These are phyloP conservation scores for Danaus chrysippus DNA, from an alignment of 2,888 invertebrate species.

Conservation along the genomic window DNA sequence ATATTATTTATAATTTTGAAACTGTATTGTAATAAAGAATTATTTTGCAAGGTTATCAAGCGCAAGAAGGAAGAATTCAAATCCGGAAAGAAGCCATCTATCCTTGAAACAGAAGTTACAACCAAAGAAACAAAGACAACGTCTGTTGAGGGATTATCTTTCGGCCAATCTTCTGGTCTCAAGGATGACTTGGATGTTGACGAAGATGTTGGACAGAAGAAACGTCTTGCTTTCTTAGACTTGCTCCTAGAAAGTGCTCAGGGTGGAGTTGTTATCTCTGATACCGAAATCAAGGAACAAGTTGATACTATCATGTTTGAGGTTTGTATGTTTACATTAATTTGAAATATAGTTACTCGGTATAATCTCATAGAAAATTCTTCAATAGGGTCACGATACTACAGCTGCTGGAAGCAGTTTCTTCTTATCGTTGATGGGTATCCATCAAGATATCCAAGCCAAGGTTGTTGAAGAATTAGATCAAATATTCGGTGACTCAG, in stretches of 20 bases:
- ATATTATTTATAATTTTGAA: background rate
- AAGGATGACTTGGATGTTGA: slow-evolving; percentile 91
- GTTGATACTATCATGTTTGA: slow-evolving; percentile 93
- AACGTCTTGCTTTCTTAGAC: slow-evolving; percentile 92
- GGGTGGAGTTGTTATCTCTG: slow-evolving; percentile 84
- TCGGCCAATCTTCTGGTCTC: slow-evolving; percentile 84
- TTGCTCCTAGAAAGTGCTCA: slow-evolving; percentile 88
- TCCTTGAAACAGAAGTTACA: slow-evolving; percentile 45
- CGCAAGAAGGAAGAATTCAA: slow-evolving; percentile 87
- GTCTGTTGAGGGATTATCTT: slow-evolving; percentile 83
- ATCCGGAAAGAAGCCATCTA: slow-evolving; percentile 77
- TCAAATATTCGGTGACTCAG: slow-evolving; percentile 86
- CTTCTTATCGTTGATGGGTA: slow-evolving; percentile 87
- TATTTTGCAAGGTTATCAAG: slow-evolving; percentile 76
- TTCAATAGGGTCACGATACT: slow-evolving; percentile 86
- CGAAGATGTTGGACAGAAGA: slow-evolving; percentile 89
- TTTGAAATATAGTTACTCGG: background rate
- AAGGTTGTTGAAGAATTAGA: slow-evolving; percentile 86
- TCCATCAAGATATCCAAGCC: slow-evolving; percentile 85
- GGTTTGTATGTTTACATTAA: slow-evolving; percentile 61
- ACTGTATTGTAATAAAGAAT: slow-evolving; percentile 3
- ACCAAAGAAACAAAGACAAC: slow-evolving; percentile 44
- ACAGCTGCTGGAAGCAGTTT: slow-evolving; percentile 91
- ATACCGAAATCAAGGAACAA: slow-evolving; percentile 90
- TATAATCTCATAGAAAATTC: background rate